Base-by-base conservation (phyloP, 1,140 invertebrate genomes). In the Sarcophaga bullata region DNA sequence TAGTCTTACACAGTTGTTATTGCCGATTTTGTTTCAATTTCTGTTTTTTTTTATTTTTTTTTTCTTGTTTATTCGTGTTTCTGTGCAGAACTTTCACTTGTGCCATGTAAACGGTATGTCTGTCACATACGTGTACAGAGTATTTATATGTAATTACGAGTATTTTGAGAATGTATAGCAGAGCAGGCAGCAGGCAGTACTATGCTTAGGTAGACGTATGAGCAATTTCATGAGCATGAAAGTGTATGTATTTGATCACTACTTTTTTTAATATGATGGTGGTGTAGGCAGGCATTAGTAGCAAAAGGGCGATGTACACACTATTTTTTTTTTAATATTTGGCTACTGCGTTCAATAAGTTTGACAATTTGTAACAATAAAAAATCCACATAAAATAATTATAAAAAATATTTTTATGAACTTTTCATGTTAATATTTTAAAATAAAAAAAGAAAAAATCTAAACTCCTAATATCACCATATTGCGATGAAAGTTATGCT, bases 61-160 rank as follows among this genome's bases (percentile, higher is more conserved):
- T 75, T 75, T 48, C 9, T 48, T 50, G n/a, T 5, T 17, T 6
- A n/a, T 76, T 47, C 11, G 13, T 75, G 47, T 76, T 13, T 76
- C n/a, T 78, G 75, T 78, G 75, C 75, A 78, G 75, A 78, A 78
- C 75, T 78, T 78, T 78, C 75, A 78, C 75, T 78, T 78, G 25
- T 37, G 75, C 75, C 46, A 78, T 78, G 49, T 78, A 17, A 8
- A 68, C 50, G 9, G 72, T 73, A 47, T 47, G 37, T 73, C 13
- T 37, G 25, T 37, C 25, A 37, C 25, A 37, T 76, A 15, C 15
- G 47, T 76, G 47, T 49, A 17, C 7, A 13, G 47, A 49, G 10
- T 76, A 15, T 76, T 8, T 76, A 25, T 76, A 8, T 73, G 68
- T n/a, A 58, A 58, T 58, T 68, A 25, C 17, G 17, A 68, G 8